Evolutionary conservation across 2,888 invertebrate genomes (phyloP), one percentile per base, ranked within the genome.

Genomic region (Apeira syringaria): DNA sequence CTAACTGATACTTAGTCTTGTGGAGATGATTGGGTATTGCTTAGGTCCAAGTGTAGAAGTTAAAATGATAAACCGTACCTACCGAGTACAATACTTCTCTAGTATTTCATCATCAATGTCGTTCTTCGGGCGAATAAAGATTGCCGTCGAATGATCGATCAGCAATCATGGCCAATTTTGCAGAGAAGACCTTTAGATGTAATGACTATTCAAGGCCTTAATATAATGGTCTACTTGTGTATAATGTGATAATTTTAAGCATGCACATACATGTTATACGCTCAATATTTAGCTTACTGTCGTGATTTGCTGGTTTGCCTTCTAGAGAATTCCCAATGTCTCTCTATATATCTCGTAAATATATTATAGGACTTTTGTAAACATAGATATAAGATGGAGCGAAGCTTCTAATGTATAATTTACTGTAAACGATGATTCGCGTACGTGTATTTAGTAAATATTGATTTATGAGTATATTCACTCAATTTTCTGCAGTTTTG

Each of bases 251-350:
- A 41, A 36, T 36, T 51, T n/a, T 80, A 82, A 79, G 79, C 64
- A 69, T 73, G 83, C 84, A 85, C 84, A 80, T 70, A 66, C 56
- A 61, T 26, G 61, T 64, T 68, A 70, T 68, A 76, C 75, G 78
- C 78, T 78, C 75, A 76, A 78, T 53, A 69, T 68, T 37, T 35
- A 76, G 68, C 85, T 87, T 85, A 56, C 66, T 77, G 73, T 80
- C 68, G 86, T 88, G 84, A 85, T 83, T 88, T 85, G 86, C 87
- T 76, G 56, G 59, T 84, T 82, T 73, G 83, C 84, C 86, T 86
- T 86, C 67, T 77, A 78, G 73, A 66, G 53, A 71, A 79, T 75
- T 80, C 75, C 69, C 77, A 80, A 69, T 60, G 68, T 70, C 68
- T 61, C 4, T 3, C 4, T 57, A 75, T 70, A 65, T 74, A 73